Evolutionary conservation across 1,140 invertebrate species (phyloP).

Genomic region (Coptotermes formosanus): DNA sequence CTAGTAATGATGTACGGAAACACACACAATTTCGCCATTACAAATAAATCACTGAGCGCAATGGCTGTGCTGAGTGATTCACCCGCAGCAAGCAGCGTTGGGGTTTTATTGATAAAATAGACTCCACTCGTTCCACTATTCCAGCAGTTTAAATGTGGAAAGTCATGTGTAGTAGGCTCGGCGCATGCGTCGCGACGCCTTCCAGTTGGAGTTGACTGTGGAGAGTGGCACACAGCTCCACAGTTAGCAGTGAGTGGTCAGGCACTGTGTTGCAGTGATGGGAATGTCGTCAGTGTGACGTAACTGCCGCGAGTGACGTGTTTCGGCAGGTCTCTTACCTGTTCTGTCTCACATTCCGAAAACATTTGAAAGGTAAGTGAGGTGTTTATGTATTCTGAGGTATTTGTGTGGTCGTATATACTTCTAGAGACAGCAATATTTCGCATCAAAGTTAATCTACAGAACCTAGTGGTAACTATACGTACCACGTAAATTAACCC

Average conservation of each 20-base stretch:
- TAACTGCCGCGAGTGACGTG: neutral
- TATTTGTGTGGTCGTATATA: no score
- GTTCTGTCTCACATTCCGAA: no score
- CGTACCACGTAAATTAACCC: no score
- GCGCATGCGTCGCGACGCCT: neutral
- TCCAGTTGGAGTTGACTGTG: neutral
- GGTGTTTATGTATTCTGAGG: no score
- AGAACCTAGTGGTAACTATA: no score
- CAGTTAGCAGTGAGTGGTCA: neutral
- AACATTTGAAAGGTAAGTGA: no score
- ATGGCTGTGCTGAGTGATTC: neutral
- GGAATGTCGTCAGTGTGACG: neutral
- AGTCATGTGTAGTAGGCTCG: neutral
- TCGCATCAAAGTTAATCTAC: no score
- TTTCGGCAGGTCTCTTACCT: neutral
- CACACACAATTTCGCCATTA: neutral
- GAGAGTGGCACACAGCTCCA: neutral
- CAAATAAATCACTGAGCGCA: neutral
- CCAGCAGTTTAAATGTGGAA: slow-evolving; percentile 3
- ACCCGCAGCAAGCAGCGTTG: neutral
- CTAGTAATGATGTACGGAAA: neutral
- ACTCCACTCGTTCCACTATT: neutral
- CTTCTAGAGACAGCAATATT: no score
- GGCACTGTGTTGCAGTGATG: neutral
- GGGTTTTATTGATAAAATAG: slow-evolving; percentile 1